Percentiles rank a stretch among this genome's conserved stretches.
These are phyloP conservation scores for Pterostichus madidus DNA, from an alignment of 2,888 invertebrate genomes.

Conservation along the genomic window DNA sequence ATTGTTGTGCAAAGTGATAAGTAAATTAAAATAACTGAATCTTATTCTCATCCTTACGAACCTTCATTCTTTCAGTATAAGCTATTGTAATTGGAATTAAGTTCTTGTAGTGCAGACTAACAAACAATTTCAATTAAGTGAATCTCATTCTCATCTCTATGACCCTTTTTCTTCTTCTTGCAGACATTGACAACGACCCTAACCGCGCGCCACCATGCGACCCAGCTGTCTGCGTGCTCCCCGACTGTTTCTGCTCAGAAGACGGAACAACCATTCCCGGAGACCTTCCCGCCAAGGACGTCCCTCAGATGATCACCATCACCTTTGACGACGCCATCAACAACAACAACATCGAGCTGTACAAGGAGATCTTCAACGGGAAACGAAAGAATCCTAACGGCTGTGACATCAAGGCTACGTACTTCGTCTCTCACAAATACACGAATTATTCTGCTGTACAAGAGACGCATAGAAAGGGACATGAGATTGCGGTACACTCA, in stretches of 20 bases:
- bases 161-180: too few relatives aligned
- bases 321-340: constrained; percentile 97
- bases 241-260: constrained; percentile 96
- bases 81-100: too few relatives aligned
- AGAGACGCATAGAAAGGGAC: constrained; percentile 93
- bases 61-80: too few relatives aligned
- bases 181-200: constrained; percentile 95
- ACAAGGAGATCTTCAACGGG: constrained; percentile 94
- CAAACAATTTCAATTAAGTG: too few relatives aligned
- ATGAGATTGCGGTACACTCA: constrained; percentile 96
- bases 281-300: constrained; percentile 89
- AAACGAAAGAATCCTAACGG: constrained; percentile 95
- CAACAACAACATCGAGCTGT: constrained; percentile 95
- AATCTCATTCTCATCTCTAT: not conserved
- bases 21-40: too few relatives aligned
- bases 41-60: too few relatives aligned
- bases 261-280: constrained; percentile 93
- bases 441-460: constrained; percentile 96
- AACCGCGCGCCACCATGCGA: constrained; percentile 95
- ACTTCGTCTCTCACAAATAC: constrained; percentile 95
- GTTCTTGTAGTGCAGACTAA: too few relatives aligned
- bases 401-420: constrained; percentile 95
- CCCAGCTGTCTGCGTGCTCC: constrained; percentile 89
- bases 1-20: too few relatives aligned
- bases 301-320: constrained; percentile 96